A percentile compares a stretch with the other conserved stretches of the same genome.
phyloP scores from a whole-genome alignment of 2,888 invertebrate genomes.

The Antheraea assamensis region DNA sequence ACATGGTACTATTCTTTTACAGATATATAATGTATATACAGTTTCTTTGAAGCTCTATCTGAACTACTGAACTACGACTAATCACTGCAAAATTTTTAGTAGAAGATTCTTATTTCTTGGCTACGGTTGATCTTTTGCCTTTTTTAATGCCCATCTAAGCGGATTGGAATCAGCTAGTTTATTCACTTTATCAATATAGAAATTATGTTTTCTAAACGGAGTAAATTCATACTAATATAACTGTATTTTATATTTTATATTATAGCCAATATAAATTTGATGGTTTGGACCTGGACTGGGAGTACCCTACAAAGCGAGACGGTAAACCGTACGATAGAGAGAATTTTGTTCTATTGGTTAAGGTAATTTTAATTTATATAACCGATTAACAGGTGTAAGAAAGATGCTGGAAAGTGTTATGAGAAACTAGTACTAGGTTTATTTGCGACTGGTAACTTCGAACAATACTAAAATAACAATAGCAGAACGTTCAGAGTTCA shows the following conservation, averaged over 20 bases:
- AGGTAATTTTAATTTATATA: constrained; percentile 70
- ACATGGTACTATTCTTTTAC: too few relatives aligned
- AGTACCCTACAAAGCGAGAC: constrained; percentile 90
- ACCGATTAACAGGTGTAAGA: too few relatives aligned
- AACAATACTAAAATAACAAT: not conserved
- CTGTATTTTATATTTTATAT: constrained; percentile 32
- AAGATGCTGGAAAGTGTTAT: not conserved
- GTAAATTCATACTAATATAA: not conserved
- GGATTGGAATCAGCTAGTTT: too few relatives aligned
- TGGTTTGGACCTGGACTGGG: constrained; percentile 92
- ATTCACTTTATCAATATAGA: too few relatives aligned
- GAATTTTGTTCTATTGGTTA: constrained; percentile 89
- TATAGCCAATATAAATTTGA: constrained; percentile 88
- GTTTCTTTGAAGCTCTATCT: too few relatives aligned
- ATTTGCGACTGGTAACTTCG: not conserved
- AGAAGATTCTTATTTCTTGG: too few relatives aligned
- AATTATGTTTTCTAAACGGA: too few relatives aligned
- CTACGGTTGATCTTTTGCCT: too few relatives aligned
- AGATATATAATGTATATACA: too few relatives aligned
- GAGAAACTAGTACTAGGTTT: not conserved
- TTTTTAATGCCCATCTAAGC: too few relatives aligned
- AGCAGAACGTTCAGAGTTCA: not conserved
- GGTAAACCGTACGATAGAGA: constrained; percentile 88
- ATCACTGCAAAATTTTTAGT: too few relatives aligned
- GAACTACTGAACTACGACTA: too few relatives aligned